Conservation (phyloP, 2,888 invertebrate species). For the Argyresthia albistria region DNA sequence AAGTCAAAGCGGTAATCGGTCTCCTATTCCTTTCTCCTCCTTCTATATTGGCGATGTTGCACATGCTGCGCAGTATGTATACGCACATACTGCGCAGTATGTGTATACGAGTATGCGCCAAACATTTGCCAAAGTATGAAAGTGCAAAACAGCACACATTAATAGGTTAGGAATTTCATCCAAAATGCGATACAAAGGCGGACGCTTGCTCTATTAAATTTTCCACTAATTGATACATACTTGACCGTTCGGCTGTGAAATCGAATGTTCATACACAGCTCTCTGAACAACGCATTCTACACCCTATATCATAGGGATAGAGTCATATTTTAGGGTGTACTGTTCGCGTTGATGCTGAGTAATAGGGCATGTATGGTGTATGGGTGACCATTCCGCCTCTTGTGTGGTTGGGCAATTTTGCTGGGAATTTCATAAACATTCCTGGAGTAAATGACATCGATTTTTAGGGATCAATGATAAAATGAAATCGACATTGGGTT, state of each 20-base stretch:
- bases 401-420: conserved; percentile 19
- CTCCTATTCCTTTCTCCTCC: too few species aligned
- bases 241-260: conserved; percentile 60
- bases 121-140: too few species aligned
- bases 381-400: conserved; percentile 21
- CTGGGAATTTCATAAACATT: conserved; percentile 24
- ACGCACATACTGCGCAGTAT: too few species aligned
- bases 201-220: conserved; percentile 58
- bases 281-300: background rate
- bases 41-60: too few species aligned
- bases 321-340: background rate
- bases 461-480: too few species aligned
- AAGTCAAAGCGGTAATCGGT: too few species aligned
- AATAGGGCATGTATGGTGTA: conserved; percentile 14
- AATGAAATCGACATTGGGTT: too few species aligned
- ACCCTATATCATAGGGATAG: background rate
- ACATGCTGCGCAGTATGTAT: too few species aligned
- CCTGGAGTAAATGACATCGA: conserved; percentile 6
- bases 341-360: background rate
- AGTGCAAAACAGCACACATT: background rate
- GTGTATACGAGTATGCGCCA: too few species aligned
- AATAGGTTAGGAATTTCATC: conserved; percentile 43
- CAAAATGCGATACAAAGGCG: conserved; percentile 27
- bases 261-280: conserved; percentile 57
- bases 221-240: conserved; percentile 65